phyloP scores from a whole-genome alignment of 2,797 vertebrate genomes.

The Meda fulgida region DNA sequence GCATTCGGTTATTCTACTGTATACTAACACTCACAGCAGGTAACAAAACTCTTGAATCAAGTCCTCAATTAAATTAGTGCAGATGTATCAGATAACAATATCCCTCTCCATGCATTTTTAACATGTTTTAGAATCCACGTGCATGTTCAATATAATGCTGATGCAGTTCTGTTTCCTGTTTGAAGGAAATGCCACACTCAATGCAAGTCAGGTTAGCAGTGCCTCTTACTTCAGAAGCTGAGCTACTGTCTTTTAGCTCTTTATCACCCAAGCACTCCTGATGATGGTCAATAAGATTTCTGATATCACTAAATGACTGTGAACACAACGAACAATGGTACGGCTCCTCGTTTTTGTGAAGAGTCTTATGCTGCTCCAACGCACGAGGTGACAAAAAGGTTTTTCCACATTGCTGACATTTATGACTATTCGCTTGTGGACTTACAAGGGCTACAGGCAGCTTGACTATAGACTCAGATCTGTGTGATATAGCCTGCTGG shows the following conservation, averaged over 20 bases:
- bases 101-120: neutral
- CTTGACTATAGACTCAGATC: conserved; percentile 26
- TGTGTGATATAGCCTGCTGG: conserved; percentile 35
- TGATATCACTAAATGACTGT: conserved; percentile 71
- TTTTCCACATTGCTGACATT: conserved; percentile 75
- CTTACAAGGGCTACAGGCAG: conserved; percentile 17
- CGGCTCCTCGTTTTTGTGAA: conserved; percentile 64
- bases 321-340: conserved; percentile 76
- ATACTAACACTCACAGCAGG: neutral
- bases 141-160: conserved; percentile 75
- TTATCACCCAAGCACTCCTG: conserved; percentile 73
- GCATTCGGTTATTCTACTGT: neutral
- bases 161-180: conserved; percentile 72
- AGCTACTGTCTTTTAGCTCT: conserved; percentile 52
- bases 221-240: conserved; percentile 58
- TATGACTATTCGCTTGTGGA: conserved; percentile 66
- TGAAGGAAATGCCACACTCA: conserved; percentile 78
- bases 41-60: conserved; percentile 20
- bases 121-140: conserved; percentile 51
- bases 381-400: conserved; percentile 71
- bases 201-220: conserved; percentile 67
- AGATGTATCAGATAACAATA: neutral
- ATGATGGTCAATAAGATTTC: conserved; percentile 76
- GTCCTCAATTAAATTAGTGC: conserved; percentile 14
- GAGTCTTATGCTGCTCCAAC: conserved; percentile 69